phyloP scores from a whole-genome alignment of 2,113 vertebrate genomes.

The Triplophysa siluroides region DNA sequence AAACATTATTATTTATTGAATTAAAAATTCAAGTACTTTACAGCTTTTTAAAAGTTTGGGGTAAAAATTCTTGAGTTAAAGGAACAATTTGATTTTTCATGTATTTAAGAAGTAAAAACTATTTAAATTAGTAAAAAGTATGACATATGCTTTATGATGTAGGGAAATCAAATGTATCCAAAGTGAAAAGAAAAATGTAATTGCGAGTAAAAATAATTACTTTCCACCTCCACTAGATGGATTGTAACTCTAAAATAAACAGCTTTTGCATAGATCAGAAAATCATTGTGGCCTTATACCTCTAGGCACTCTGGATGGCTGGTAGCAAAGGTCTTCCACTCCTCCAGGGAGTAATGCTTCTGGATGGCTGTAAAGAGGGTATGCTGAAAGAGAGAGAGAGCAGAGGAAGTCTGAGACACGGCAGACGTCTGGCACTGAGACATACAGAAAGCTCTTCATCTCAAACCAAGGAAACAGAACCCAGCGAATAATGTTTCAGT shows the following conservation, averaged over 20 bases:
- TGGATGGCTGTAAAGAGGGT: slow-evolving; percentile 94
- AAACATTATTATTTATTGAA: too few species aligned
- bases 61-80: too few species aligned
- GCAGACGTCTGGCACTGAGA: slow-evolving; percentile 11
- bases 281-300: slow-evolving; percentile 69
- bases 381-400: slow-evolving; percentile 77
- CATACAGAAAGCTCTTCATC: neutral
- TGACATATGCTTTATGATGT: too few species aligned
- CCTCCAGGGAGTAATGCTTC: slow-evolving; percentile 94
- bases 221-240: too few species aligned
- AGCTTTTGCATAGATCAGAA: neutral
- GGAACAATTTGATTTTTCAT: too few species aligned
- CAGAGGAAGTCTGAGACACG: slow-evolving; percentile 24
- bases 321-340: slow-evolving; percentile 92
- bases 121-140: too few species aligned
- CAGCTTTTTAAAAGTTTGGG: too few species aligned
- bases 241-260: neutral
- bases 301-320: slow-evolving; percentile 89
- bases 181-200: too few species aligned
- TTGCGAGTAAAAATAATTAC: too few species aligned
- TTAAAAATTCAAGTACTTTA: too few species aligned
- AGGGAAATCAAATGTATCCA: too few species aligned
- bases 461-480: slow-evolving; percentile 21
- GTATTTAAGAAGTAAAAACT: too few species aligned
- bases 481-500: slow-evolving; percentile 18